Percentiles rank a stretch among this genome's conserved stretches.
These are phyloP conservation scores for Thryonomys swinderianus DNA, from an alignment of 2,113 vertebrate species.

Conservation along the genomic window DNA sequence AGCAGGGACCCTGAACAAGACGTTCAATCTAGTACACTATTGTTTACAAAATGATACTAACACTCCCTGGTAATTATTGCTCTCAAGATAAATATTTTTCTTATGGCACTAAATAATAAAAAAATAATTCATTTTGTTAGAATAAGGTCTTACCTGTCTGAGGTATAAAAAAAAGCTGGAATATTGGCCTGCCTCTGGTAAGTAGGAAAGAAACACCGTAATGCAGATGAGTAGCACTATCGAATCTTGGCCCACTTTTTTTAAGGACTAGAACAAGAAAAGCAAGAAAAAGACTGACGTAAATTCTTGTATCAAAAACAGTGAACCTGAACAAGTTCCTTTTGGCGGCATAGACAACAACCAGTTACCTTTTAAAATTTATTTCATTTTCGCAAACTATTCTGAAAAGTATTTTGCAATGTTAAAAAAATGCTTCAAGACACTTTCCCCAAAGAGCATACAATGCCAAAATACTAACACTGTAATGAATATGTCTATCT, in stretches of 20 bases:
- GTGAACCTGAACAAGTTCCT: not conserved
- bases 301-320: constrained; percentile 26
- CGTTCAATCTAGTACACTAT: not conserved
- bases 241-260: constrained; percentile 94
- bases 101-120: not conserved
- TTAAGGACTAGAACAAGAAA: constrained; percentile 87
- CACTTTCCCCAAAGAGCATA: not conserved
- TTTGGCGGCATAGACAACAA: not conserved
- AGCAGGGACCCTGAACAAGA: not conserved
- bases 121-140: not conserved
- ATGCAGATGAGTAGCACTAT: constrained; percentile 95
- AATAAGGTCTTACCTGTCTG: constrained; percentile 88
- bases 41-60: not conserved
- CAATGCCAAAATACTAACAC: not conserved
- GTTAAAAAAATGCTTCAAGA: not conserved
- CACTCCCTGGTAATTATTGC: not conserved
- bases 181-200: constrained; percentile 94
- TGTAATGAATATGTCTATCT: not conserved
- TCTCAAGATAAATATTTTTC: not conserved
- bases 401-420: not conserved
- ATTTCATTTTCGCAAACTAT: not conserved
- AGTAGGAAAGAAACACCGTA: constrained; percentile 94
- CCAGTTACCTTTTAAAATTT: not conserved
- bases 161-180: constrained; percentile 95
- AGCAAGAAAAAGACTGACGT: constrained; percentile 17